Conservation (phyloP, 53 echinoderm and acorn worm genomes). For the Temnopleurus reevesii region DNA sequence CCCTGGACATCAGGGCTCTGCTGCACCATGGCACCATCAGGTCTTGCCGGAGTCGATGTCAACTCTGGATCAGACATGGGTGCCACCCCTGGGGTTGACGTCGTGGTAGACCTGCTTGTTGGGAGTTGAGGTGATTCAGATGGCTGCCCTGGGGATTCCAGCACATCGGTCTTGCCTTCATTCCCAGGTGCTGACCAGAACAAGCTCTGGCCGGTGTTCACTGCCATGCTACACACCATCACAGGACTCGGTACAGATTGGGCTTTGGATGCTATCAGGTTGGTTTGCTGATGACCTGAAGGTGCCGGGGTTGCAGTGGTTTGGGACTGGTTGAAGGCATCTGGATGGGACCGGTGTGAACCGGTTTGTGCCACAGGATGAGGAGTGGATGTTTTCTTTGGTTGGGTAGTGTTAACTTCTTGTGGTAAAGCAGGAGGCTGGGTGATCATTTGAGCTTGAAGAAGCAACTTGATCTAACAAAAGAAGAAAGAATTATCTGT, state of each 20-base stretch:
- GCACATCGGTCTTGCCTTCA: background rate
- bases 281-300: slow-evolving; percentile 9
- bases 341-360: background rate
- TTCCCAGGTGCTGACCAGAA: slow-evolving; percentile 60
- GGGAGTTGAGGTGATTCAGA: background rate
- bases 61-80: background rate
- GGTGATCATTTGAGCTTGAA: slow-evolving; percentile 59
- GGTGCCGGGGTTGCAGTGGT: background rate
- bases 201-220: slow-evolving; percentile 90
- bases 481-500: no score
- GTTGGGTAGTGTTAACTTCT: slow-evolving; percentile 67
- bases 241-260: background rate
- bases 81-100: background rate
- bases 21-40: background rate
- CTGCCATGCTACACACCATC: slow-evolving; percentile 70
- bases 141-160: background rate
- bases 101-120: background rate
- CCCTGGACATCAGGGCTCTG: background rate
- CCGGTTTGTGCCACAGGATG: background rate
- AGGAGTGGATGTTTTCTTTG: background rate
- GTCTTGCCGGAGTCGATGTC: background rate
- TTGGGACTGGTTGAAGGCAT: background rate
- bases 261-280: slow-evolving; percentile 1
- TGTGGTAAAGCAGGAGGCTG: slow-evolving; percentile 57
- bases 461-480: slow-evolving; percentile 83